These are phyloP conservation scores for Montipora capricornis DNA, from an alignment of 64 coral and sea anemone genomes.

Conservation along the genomic window DNA sequence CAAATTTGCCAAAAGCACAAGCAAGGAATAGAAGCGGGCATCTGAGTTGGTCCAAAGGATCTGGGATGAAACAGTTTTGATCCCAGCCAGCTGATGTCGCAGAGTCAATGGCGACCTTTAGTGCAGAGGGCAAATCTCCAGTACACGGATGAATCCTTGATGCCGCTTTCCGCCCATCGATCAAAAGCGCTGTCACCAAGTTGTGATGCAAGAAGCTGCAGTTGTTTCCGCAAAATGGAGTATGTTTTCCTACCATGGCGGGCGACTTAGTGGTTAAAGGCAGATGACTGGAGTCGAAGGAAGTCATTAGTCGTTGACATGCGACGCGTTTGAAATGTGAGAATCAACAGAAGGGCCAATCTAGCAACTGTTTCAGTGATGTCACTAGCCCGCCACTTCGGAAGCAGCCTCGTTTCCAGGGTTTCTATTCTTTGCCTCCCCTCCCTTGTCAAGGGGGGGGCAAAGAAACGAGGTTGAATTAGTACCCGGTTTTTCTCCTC, in stretches of 20 bases:
- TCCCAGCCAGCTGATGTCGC: slow-evolving; percentile 1
- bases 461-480: not conserved
- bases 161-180: not conserved
- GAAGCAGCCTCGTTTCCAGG: too few species aligned
- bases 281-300: not conserved
- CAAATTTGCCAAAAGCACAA: not conserved
- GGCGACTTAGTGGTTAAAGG: not conserved
- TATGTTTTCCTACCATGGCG: not conserved
- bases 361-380: too few species aligned
- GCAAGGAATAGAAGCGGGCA: slow-evolving; percentile 13
- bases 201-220: slow-evolving; percentile 17
- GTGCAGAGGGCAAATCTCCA: not conserved
- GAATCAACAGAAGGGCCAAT: too few species aligned
- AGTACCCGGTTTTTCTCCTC: not conserved
- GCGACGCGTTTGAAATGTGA: too few species aligned
- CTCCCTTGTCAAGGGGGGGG: too few species aligned
- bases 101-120: not conserved
- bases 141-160: not conserved
- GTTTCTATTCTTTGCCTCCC: too few species aligned
- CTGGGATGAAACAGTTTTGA: not conserved
- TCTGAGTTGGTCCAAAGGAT: slow-evolving; percentile 1
- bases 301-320: not conserved
- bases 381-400: too few species aligned
- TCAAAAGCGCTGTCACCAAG: not conserved
- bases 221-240: not conserved